Conservation (phyloP, 1,140 invertebrate species). For the Drosophila equinoxialis region DNA sequence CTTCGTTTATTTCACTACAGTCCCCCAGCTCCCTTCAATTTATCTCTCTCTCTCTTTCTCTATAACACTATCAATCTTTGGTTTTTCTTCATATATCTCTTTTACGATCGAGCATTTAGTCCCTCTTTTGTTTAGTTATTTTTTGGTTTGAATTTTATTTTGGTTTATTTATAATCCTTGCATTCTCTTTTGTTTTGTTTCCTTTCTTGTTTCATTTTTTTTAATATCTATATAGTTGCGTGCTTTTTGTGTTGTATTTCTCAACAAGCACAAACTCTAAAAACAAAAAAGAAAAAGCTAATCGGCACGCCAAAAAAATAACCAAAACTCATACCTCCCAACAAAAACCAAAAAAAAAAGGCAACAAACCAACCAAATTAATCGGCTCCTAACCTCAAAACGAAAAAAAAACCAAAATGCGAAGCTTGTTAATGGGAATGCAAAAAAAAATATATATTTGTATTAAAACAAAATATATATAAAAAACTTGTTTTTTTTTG, state of each 20-base stretch:
- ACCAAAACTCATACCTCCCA: slow-evolving; percentile 27
- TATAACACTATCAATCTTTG: slow-evolving; percentile 4
- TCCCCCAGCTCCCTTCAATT: not conserved
- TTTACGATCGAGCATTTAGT: not conserved
- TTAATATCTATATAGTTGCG: slow-evolving; percentile 5
- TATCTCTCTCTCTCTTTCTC: not conserved
- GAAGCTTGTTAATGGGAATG: slow-evolving; percentile 23
- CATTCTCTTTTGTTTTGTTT: slow-evolving; percentile 27
- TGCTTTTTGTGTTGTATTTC: slow-evolving; percentile 43
- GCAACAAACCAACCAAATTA: slow-evolving; percentile 37
- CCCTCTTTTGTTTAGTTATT: not conserved
- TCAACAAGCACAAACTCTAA: slow-evolving; percentile 45
- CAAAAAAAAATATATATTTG: not conserved
- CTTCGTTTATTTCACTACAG: not conserved
- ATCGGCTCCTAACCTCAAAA: slow-evolving; percentile 60
- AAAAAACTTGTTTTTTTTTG: slow-evolving; percentile 16
- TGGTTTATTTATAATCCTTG: slow-evolving; percentile 9
- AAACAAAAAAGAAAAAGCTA: slow-evolving; percentile 30
- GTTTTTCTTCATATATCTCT: not conserved
- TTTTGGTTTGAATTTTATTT: not conserved
- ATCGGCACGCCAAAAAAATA: slow-evolving; percentile 54
- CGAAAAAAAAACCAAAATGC: slow-evolving; percentile 18
- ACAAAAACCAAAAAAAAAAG: slow-evolving; percentile 19
- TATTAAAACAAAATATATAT: slow-evolving; percentile 8
- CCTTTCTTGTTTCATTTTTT: slow-evolving; percentile 24